Evolutionary conservation across 2,888 invertebrate genomes (phyloP), one percentile per base, ranked within the genome.

Genomic region (Sinodicranocentrus sp.): DNA sequence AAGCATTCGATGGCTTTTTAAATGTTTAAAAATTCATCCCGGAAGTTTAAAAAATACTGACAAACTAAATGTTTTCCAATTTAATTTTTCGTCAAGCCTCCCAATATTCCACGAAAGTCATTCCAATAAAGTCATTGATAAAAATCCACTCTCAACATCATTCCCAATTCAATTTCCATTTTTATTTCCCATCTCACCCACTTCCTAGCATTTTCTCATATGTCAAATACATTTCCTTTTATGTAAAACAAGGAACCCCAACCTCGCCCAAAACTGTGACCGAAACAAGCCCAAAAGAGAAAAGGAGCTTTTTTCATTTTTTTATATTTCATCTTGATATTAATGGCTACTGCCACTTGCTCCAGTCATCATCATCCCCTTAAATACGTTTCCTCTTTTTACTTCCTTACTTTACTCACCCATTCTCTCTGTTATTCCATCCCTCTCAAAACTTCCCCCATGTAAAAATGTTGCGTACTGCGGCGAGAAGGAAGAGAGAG

Each of bases 231-330:
- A 70, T 75, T 76, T 44, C 54, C 23, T 21, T 57, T 19, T 57
- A 5, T 57, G 6, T 10, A n/a, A 52, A 13, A 10, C 33, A 13
- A 1, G 28, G 25, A 67, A 75, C 39, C 75, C 63, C 76, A 76
- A 82, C 82, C 82, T 70, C 73, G 67, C 65, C 67, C 68, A 73
- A 80, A 80, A 57, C 57, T 23, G 19, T 33, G 71, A 71, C 54
- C 71, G 57, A 71, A 28, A 48, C 59, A 54, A 54, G 63, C 39
- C 63, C 57, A 6, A 44, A 44, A 65, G 28, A 75, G 17, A 57
- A 43, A 19, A n/a, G 44, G 57, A 57, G 59, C 13, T 28, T 23
- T 67, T 43, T 23, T 21, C 19, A 19, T 52, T 26, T 48, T 52
- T 23, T 78, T 78, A 70, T n/a, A n/a, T 33, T 19, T 15, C 25